phyloP scores from a whole-genome alignment of 2,888 invertebrate genomes.

The Eulithis prunata region DNA sequence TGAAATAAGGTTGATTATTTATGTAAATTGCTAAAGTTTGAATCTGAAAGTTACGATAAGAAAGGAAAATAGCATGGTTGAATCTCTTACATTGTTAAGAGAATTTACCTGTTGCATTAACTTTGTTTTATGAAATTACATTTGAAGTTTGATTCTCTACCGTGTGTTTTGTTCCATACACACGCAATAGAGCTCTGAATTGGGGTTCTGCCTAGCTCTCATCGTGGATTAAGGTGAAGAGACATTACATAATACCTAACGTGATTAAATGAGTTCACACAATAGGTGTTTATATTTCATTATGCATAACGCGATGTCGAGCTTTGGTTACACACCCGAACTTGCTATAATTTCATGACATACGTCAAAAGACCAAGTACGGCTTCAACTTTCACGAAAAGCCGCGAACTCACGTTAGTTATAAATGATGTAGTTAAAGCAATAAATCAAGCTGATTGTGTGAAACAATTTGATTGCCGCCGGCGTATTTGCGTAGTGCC shows the following conservation, averaged over 20 bases:
- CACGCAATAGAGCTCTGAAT: no score
- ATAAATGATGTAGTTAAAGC: conserved; percentile 37
- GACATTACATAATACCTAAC: no score
- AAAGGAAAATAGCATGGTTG: not conserved
- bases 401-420: conserved; percentile 6
- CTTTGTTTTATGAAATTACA: no score
- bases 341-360: not conserved
- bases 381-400: not conserved
- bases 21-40: conserved; percentile 31
- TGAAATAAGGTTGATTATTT: conserved; percentile 33
- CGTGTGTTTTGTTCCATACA: no score
- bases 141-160: no score
- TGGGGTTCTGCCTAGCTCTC: no score
- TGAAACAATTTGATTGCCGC: conserved; percentile 41
- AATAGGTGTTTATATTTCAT: no score
- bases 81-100: not conserved
- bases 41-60: not conserved
- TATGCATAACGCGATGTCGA: no score
- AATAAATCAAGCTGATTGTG: conserved; percentile 44
- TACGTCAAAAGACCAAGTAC: not conserved
- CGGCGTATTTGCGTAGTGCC: conserved; percentile 35
- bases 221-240: no score
- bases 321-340: no score
- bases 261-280: no score
- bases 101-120: no score